Base-by-base conservation (phyloP, 2,797 vertebrate genomes). In the Spheniscus humboldti region DNA sequence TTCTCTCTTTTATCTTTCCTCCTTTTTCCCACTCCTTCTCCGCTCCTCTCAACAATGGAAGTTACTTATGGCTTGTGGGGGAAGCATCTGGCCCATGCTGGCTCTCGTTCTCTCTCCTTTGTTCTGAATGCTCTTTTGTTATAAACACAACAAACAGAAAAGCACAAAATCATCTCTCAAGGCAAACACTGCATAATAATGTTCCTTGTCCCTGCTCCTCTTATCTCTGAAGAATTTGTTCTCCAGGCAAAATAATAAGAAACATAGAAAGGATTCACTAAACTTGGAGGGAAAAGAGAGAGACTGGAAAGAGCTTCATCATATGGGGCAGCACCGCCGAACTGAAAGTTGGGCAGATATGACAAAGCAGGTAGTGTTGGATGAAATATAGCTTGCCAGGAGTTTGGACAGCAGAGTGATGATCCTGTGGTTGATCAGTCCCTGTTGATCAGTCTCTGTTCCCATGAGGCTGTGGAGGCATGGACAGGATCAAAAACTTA, bases 201-300 rank as follows among this genome's bases (percentile, higher is more conserved):
- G 57, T 66, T 91, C 68, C 89, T 96, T 90, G 75, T 86, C 62
- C 77, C 62, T 57, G 53, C 57, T 87, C 37, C 78, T 94, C 88
- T 97, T 96, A 96, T 97, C 96, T 91, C 93, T 94, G 90, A 97
- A 97, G 93, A 94, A 96, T 96, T 96, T 96, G 74, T 96, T 91
- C 90, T 91, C 66, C 72, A 57, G 81, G 74, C 84, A 55, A 96
- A 97, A 96, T 87, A 89, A 81, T 75, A 88, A 94, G 86, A 95
- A 95, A 82, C 80, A 64, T 5, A 87, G 63, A 90, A 73, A 74
- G 72, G 64, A 82, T 80, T 86, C 9, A 2, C 37, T 64, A 66
- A 56, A 79, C 43, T 73, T 77, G 30, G 28, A 91, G 73, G n/a
- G 3, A 2, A 56, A 89, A 72, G 43, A 59, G 43, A 50, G 43